phyloP scores from a whole-genome alignment of 2,113 vertebrate species.

The Trochalopteron elliotii region DNA sequence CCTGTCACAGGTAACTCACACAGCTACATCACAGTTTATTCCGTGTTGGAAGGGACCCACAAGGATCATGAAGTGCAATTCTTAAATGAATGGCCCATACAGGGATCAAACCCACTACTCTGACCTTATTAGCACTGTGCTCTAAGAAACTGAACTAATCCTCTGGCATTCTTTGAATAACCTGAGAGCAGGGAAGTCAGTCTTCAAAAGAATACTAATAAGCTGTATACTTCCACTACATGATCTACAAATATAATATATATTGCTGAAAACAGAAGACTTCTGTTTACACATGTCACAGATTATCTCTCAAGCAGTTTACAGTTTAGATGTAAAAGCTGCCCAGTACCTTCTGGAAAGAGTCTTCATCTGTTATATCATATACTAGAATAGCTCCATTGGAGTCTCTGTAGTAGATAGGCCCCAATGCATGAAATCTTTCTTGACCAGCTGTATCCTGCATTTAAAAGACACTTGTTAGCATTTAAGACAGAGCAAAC shows the following conservation, averaged over 20 bases:
- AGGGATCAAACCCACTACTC: not conserved
- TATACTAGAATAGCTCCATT: slow-evolving; percentile 98
- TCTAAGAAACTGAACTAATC: not conserved
- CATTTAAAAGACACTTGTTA: slow-evolving; percentile 27
- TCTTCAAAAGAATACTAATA: not conserved
- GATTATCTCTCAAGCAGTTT: not conserved
- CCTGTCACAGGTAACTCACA: not conserved
- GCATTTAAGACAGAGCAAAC: not conserved
- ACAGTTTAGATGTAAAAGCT: not conserved
- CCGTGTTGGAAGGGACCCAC: not conserved
- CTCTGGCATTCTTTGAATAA: not conserved
- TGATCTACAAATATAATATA: not conserved
- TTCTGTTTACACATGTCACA: not conserved
- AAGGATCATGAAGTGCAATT: not conserved
- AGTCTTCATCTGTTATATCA: slow-evolving; percentile 98
- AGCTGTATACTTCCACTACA: not conserved
- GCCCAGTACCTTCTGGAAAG: slow-evolving; percentile 91
- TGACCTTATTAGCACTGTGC: not conserved
- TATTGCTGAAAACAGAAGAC: not conserved
- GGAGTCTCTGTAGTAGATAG: slow-evolving; percentile 99
- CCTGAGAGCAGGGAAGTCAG: not conserved
- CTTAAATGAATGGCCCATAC: not conserved
- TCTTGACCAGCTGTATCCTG: slow-evolving; percentile 99
- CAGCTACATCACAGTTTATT: not conserved
- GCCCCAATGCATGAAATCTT: slow-evolving; percentile 94